phyloP scores from a whole-genome alignment of 2,113 vertebrate species.

The Gasterosteus aculeatus region DNA sequence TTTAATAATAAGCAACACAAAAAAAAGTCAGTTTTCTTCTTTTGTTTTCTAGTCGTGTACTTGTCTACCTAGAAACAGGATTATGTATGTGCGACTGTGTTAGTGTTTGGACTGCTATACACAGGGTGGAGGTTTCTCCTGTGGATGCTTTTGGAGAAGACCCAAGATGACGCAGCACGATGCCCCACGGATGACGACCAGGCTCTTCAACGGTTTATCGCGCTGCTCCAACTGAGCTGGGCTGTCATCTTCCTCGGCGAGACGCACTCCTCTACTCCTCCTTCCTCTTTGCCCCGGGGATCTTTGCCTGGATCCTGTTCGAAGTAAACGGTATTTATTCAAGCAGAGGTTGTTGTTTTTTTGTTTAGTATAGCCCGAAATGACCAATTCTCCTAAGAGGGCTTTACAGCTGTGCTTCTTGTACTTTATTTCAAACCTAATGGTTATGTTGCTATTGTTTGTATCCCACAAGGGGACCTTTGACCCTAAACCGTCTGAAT shows the following conservation, averaged over 20 bases:
- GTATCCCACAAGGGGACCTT: background rate
- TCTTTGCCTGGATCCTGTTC: slow-evolving; percentile 96
- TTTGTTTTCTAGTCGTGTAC: slow-evolving; percentile 87
- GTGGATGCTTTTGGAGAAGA: slow-evolving; percentile 84
- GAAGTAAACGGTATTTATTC: slow-evolving; percentile 30
- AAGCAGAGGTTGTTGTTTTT: background rate
- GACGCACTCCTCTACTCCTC: slow-evolving; percentile 84
- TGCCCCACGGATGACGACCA: slow-evolving; percentile 77
- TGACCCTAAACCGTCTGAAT: background rate
- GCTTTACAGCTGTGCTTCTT: background rate
- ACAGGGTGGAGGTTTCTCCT: slow-evolving; percentile 76
- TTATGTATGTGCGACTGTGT: slow-evolving; percentile 70
- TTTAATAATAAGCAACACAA: slow-evolving; percentile 91
- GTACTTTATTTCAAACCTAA: background rate
- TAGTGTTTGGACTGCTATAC: slow-evolving; percentile 75
- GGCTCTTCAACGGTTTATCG: slow-evolving; percentile 80
- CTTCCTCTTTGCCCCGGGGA: slow-evolving; percentile 96
- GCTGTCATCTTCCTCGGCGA: slow-evolving; percentile 53
- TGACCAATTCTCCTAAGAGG: too few species aligned
- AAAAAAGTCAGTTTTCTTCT: slow-evolving; percentile 84
- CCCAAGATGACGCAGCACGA: slow-evolving; percentile 85
- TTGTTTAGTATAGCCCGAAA: too few species aligned
- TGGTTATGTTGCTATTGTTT: background rate
- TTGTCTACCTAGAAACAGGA: slow-evolving; percentile 80
- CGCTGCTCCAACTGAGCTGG: slow-evolving; percentile 60